phyloP scores from a whole-genome alignment of 2,888 invertebrate genomes.

The Elysia crispata region DNA sequence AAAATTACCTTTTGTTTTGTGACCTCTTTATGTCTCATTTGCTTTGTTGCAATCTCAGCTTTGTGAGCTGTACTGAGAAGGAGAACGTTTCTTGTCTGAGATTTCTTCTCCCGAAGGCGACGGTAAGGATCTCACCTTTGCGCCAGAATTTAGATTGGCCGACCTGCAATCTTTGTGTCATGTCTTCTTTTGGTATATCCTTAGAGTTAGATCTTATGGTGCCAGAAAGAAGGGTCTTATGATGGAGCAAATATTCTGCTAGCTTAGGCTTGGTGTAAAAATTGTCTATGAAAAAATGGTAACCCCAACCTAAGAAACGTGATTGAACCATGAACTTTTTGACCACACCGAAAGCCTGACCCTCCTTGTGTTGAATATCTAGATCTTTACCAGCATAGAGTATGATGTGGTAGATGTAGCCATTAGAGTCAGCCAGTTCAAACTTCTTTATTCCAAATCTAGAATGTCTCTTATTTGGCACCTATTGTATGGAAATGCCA shows the following conservation, averaged over 20 bases:
- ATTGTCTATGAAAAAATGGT: neutral
- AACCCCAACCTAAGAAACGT: slow-evolving; percentile 10
- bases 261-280: too few relatives aligned
- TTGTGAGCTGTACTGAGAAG: slow-evolving; percentile 13
- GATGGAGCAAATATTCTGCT: too few relatives aligned
- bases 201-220: neutral
- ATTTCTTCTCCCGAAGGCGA: slow-evolving; percentile 32
- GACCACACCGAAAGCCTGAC: slow-evolving; percentile 13
- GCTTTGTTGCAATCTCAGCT: neutral
- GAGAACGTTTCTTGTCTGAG: slow-evolving; percentile 12
- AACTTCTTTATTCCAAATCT: slow-evolving; percentile 45
- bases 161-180: neutral
- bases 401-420: slow-evolving; percentile 22
- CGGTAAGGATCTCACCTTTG: neutral
- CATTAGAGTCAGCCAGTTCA: slow-evolving; percentile 25
- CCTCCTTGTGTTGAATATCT: slow-evolving; percentile 13
- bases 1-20: slow-evolving; percentile 22
- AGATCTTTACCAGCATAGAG: slow-evolving; percentile 40
- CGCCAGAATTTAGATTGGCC: neutral
- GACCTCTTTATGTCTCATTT: neutral
- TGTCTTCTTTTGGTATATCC: neutral
- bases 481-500: slow-evolving; percentile 45
- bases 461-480: slow-evolving; percentile 42
- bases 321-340: neutral
- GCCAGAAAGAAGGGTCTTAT: too few relatives aligned